phyloP scores from a whole-genome alignment of 92 coral and sea anemone species.

The Heteractis magnifica region DNA sequence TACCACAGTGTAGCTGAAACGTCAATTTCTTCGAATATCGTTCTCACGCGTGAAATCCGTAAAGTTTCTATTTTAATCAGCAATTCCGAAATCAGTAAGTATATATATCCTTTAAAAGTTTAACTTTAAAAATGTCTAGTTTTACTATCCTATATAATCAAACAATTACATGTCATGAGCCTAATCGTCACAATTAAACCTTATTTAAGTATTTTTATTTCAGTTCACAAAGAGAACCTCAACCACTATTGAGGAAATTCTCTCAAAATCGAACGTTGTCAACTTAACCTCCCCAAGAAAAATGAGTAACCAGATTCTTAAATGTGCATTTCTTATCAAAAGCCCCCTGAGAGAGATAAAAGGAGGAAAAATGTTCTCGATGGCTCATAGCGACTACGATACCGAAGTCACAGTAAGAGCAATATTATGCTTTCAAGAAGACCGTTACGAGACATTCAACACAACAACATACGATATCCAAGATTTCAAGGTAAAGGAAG shows the following conservation, averaged over 20 bases:
- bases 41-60: too few relatives aligned
- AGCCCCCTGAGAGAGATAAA: constrained; percentile 9
- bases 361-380: constrained; percentile 34
- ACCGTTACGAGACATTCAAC: constrained; percentile 15
- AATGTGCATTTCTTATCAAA: constrained; percentile 31
- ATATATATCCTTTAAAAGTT: too few relatives aligned
- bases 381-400: constrained; percentile 25
- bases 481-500: constrained; percentile 27
- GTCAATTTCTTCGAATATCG: too few relatives aligned
- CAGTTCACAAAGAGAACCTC: neutral
- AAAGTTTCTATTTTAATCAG: too few relatives aligned
- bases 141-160: too few relatives aligned
- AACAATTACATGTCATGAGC: neutral
- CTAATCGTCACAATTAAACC: neutral
- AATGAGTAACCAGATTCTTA: neutral
- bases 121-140: too few relatives aligned
- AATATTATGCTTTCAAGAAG: constrained; percentile 32
- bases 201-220: neutral
- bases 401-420: constrained; percentile 15
- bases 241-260: constrained; percentile 10
- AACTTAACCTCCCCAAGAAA: constrained; percentile 26
- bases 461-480: constrained; percentile 27
- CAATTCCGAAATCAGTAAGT: too few relatives aligned
- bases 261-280: neutral
- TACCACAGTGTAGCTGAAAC: too few relatives aligned